Conservation (phyloP, 2,797 vertebrate species). For the Staurois parvus region DNA sequence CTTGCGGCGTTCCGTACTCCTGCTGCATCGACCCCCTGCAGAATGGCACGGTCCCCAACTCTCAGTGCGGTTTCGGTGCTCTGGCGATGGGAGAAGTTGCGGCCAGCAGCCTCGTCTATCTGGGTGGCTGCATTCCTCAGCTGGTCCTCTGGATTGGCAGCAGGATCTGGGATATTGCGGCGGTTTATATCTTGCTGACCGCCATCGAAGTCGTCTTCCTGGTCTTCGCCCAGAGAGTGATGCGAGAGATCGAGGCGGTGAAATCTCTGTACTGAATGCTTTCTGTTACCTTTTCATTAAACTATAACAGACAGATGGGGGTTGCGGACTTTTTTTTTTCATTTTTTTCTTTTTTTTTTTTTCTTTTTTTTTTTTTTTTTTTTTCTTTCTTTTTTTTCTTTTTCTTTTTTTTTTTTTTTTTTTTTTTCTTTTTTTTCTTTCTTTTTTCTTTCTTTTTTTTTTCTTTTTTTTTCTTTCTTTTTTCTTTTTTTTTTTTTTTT, state of each 20-base stretch:
- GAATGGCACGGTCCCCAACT: slow-evolving; percentile 82
- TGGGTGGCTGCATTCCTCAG: slow-evolving; percentile 82
- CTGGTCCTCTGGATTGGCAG: slow-evolving; percentile 80
- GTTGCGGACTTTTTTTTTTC: too few relatives aligned
- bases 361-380: too few relatives aligned
- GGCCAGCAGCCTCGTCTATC: slow-evolving; percentile 75
- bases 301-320: too few relatives aligned
- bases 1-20: slow-evolving; percentile 88
- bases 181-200: slow-evolving; percentile 51
- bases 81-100: slow-evolving; percentile 75
- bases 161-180: slow-evolving; percentile 69
- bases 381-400: too few relatives aligned
- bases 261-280: slow-evolving; percentile 53
- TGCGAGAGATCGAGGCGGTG: slow-evolving; percentile 72
- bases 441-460: too few relatives aligned
- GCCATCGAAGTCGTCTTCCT: slow-evolving; percentile 77
- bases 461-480: too few relatives aligned
- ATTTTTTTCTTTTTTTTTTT: too few relatives aligned
- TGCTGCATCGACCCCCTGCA: slow-evolving; percentile 86
- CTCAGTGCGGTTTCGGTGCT: slow-evolving; percentile 82
- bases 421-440: too few relatives aligned
- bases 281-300: too few relatives aligned
- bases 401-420: too few relatives aligned
- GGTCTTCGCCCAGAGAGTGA: slow-evolving; percentile 74
- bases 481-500: too few relatives aligned